phyloP scores from a whole-genome alignment of 2,113 vertebrate genomes.

The Hippolais icterina region DNA sequence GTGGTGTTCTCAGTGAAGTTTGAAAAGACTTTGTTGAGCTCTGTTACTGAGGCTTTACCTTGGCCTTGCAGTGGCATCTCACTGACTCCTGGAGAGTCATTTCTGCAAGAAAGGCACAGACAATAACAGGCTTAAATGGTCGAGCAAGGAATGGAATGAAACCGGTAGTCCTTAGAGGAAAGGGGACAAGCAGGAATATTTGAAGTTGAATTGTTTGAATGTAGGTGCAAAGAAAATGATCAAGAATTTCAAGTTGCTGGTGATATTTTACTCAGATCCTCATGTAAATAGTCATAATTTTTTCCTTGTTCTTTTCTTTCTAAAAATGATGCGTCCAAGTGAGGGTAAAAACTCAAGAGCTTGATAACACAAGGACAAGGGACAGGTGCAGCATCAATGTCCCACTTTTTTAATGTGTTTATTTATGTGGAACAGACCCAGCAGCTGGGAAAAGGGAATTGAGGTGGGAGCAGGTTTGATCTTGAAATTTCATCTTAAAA shows the following conservation, averaged over 20 bases:
- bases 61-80: neutral
- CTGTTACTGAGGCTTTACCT: neutral
- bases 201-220: neutral
- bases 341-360: neutral
- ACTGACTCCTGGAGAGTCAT: fast-evolving
- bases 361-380: neutral
- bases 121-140: neutral
- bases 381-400: neutral
- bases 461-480: neutral
- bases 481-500: neutral
- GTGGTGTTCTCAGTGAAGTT: neutral
- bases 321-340: neutral
- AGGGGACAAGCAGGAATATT: neutral
- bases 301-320: neutral
- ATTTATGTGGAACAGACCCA: neutral
- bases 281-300: neutral
- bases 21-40: neutral
- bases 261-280: neutral
- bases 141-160: neutral
- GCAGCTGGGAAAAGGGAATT: neutral
- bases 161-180: neutral
- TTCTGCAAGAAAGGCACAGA: neutral
- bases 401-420: neutral
- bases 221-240: neutral
- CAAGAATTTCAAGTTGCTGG: neutral